Evolutionary conservation across 2,113 vertebrate species (phyloP).

Genomic region (Indri indri): DNA sequence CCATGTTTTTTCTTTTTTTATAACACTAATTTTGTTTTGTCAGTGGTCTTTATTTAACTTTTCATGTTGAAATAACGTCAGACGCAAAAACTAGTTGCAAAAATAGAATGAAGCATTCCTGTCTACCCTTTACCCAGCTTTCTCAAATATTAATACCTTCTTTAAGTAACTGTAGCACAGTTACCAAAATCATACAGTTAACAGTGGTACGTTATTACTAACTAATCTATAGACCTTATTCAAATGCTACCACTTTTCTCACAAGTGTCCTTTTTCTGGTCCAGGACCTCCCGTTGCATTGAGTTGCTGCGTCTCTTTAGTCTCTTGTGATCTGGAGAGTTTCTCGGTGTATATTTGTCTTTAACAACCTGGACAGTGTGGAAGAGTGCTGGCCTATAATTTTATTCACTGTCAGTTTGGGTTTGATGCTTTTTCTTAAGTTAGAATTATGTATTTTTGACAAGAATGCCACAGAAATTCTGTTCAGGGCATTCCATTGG

Average conservation of each 20-base stretch:
- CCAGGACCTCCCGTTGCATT: background rate
- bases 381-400: background rate
- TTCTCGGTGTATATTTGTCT: background rate
- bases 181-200: background rate
- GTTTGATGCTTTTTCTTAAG: background rate
- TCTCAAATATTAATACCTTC: background rate
- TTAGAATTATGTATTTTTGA: background rate
- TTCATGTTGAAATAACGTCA: background rate
- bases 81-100: background rate
- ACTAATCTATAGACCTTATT: background rate
- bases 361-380: background rate
- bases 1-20: background rate
- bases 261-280: background rate
- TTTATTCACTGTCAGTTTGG: background rate
- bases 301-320: background rate
- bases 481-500: too few relatives aligned
- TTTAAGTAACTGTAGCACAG: too few relatives aligned
- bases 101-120: background rate
- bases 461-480: background rate
- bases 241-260: background rate
- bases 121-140: background rate
- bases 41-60: background rate
- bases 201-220: background rate
- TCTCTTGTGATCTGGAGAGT: background rate
- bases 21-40: background rate